Evolutionary conservation across 37 sponge, comb jelly and placozoan species (phyloP), one percentile per base, ranked within the genome.

Genomic region (Ephydatia muelleri): DNA sequence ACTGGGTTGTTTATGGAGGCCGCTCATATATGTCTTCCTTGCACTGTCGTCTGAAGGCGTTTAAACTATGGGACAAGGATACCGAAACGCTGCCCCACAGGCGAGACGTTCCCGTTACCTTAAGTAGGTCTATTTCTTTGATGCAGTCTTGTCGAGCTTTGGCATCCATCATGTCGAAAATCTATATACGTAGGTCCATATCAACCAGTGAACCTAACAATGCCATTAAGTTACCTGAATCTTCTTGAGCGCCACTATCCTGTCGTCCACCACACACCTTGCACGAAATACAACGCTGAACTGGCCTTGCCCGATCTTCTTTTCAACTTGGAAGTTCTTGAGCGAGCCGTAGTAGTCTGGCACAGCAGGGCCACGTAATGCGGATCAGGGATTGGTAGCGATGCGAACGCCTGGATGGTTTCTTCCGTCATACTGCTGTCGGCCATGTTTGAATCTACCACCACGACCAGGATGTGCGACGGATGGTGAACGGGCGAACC

Each of bases 131-230:
- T 19, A 99, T 99, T 69, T 99, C 99, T 69, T 99, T 99, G 84
- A 99, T 93, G 81, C 99, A 99, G 68, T 99, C 99, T 32, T 96
- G 96, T 22, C 99, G 83, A 25, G 99, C 97, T 75, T 99, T 99
- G n/a, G 99, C 99, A 77, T 99, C 99, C 72, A 95, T 93, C 99
- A 99, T 99, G 78, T 96, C 97, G 87, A 95, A 99, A 26, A 99
- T 94, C 97, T 99, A 68, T 11, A 1, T 16, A 64, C 65, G 12
- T 28, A 70, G 73, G 23, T 19, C 57, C 5, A 33, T 64, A 48
- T 26, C 39, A 72, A 0, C 11, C 22, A 21, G 27, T 38, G 2
- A 70, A 73, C 14, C 6, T 65, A 14, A 68, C 34, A 85, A 40
- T 9, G 65, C 22, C 14, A 12, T 12, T 28, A 13, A 32, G 71